Base-by-base conservation (phyloP, 2,113 vertebrate genomes). In the Xiphophorus couchianus region DNA sequence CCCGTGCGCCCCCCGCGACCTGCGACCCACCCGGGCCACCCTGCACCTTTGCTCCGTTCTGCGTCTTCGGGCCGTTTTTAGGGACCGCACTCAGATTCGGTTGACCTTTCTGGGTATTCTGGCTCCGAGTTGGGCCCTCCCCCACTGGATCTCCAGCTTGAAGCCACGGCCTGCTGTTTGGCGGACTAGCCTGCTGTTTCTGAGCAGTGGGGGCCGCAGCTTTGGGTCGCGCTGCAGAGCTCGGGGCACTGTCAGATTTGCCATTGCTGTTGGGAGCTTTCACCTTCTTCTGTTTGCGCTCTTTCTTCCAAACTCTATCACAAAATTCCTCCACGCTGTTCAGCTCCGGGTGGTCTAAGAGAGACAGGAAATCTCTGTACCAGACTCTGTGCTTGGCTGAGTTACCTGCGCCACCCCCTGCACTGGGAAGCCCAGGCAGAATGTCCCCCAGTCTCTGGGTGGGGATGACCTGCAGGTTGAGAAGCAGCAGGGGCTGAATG, bases 251-350 rank as follows among this genome's bases (percentile, higher is more conserved):
- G 54, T 89, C 88, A 15, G 88, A 10, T 71, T 80, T 88, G 3
- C 66, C 28, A 19, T 84, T 89, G 3, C 64, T 30, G 25, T 83
- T 89, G 29, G 94, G 92, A 9, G 94, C 89, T 78, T 95, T 96
- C 73, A 92, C 95, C 51, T 95, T 95, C 51, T 97, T 96, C 54
- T 96, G 97, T 76, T 97, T 98, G 84, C 97, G 96, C 81, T 98
- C 98, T 86, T 97, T 96, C 94, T 97, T 97, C 98, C 98, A 99
- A 58, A 99, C 97, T 69, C 97, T 96, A 87, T 99, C 97, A 31
- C 98, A 99, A 85, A 99, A 98, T 89, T 99, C 98, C 90, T 99
- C 98, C 94, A 99, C 97, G 0, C 96, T 97, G 93, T 97, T 97
- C 71, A 98, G 96, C 89, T 99, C 97, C 8, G 98, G 98, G 89